Evolutionary conservation across 2,113 vertebrate genomes (phyloP), one percentile per base, ranked within the genome.

Genomic region (Gila orcuttii): DNA sequence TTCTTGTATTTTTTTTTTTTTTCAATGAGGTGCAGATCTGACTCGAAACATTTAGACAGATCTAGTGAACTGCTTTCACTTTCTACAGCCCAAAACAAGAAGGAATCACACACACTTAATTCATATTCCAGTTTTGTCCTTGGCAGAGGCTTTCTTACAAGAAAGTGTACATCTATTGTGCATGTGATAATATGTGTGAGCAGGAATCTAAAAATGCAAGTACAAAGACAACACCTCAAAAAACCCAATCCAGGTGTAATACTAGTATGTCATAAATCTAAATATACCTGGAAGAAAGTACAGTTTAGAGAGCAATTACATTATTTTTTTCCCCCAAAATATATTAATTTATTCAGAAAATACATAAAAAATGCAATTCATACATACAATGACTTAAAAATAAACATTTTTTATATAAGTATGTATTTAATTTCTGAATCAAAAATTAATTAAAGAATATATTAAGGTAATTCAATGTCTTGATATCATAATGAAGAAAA

Each of bases 101-200:
- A 52, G 45, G 36, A 52, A 50, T 82, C 75, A 77, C 80, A 68
- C 60, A 52, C 62, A 69, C 64, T 60, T 79, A 66, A 66, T 66
- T 81, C 17, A 23, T 9, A 31, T 69, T 52, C 9, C 19, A 52
- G 52, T 82, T 69, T 21, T 0, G 17, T 33, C 50, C 62, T 36
- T 52, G 62, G 39, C 10, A 13, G n/a, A 50, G 8, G 7, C 45
- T 77, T 77, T 52, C 25, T 77, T 77, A 74, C 39, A 47, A 74
- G 39, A 74, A 74, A 74, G 42, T 13, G 3, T n/a, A 79, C 10
- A 60, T 79, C 31, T 60, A 60, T 60, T 60, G 21, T 60, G 21
- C 21, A 7, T 39, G 55, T 60, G 31, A 60, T 57, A 33, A 36
- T 23, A 23, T 23, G 50, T 39, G 55, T n/a, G 71, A 74, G 42